These are phyloP conservation scores for Sclerurus mexicanus DNA, from an alignment of 2,113 vertebrate species.

Conservation along the genomic window DNA sequence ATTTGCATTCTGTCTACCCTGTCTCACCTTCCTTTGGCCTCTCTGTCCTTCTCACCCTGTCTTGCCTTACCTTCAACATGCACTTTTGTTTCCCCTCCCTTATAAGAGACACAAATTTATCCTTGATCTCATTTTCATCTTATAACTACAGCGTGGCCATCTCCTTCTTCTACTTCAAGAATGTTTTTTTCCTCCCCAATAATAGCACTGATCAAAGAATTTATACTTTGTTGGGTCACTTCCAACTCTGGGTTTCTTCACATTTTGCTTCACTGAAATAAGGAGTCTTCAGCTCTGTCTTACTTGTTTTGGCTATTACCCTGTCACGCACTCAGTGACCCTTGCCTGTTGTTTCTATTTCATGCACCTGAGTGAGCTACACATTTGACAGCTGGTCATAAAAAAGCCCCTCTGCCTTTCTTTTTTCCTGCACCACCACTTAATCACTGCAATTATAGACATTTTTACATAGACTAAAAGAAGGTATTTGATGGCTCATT, in stretches of 20 bases:
- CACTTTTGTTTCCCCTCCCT: neutral
- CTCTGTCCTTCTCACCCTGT: neutral
- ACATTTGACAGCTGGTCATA: neutral
- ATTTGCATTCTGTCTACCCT: neutral
- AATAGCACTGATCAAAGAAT: neutral
- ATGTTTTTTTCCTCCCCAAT: fast-evolving
- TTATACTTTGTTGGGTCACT: neutral
- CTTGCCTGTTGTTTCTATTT: neutral
- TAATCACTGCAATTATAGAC: neutral
- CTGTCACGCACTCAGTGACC: neutral
- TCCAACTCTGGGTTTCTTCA: neutral
- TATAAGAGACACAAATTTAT: neutral
- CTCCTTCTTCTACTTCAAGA: neutral
- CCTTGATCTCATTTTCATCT: neutral
- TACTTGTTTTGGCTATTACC: neutral
- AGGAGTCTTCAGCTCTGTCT: neutral
- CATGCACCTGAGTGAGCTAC: neutral
- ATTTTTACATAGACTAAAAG: neutral
- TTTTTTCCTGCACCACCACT: neutral
- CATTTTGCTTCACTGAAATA: neutral
- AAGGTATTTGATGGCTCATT: neutral
- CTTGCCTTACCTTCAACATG: neutral
- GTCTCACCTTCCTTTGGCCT: neutral
- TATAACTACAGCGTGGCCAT: neutral
- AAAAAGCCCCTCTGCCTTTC: neutral